Percentiles rank a stretch among this genome's conserved stretches.
Evolutionary conservation across 1,140 invertebrate genomes (phyloP).

Genomic region (Cephus cinctus): DNA sequence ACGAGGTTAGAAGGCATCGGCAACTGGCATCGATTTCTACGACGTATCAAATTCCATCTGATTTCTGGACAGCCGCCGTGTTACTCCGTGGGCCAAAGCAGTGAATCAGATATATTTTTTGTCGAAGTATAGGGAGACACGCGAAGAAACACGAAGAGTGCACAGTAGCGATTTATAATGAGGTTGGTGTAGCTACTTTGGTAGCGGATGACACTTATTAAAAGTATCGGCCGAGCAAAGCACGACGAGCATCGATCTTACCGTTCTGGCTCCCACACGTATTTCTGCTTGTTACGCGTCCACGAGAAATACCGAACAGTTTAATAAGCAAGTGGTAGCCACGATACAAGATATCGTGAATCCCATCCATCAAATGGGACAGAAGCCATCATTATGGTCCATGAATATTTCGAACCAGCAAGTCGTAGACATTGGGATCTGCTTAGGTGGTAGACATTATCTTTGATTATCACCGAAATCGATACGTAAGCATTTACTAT

Average conservation of each 20-base stretch:
- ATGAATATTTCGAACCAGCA: constrained; percentile 14
- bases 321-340: constrained; percentile 41
- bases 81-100: background rate
- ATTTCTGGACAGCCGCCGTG: background rate
- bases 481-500: too few relatives aligned
- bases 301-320: constrained; percentile 40
- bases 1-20: background rate
- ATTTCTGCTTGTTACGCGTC: constrained; percentile 26
- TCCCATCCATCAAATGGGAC: constrained; percentile 35
- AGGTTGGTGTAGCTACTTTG: constrained; percentile 11
- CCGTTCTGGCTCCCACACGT: constrained; percentile 3
- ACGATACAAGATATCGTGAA: constrained; percentile 35
- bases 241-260: constrained; percentile 35
- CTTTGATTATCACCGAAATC: too few relatives aligned
- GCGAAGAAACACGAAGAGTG: background rate
- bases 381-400: constrained; percentile 28
- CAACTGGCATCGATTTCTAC: background rate
- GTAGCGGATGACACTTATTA: constrained; percentile 41
- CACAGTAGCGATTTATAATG: constrained; percentile 38
- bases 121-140: background rate
- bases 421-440: too few relatives aligned
- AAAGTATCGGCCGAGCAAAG: constrained; percentile 25
- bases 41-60: background rate
- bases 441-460: too few relatives aligned
- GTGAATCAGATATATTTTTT: background rate